Evolutionary conservation across 2,113 vertebrate genomes (phyloP).

Genomic region (Cariama cristata): DNA sequence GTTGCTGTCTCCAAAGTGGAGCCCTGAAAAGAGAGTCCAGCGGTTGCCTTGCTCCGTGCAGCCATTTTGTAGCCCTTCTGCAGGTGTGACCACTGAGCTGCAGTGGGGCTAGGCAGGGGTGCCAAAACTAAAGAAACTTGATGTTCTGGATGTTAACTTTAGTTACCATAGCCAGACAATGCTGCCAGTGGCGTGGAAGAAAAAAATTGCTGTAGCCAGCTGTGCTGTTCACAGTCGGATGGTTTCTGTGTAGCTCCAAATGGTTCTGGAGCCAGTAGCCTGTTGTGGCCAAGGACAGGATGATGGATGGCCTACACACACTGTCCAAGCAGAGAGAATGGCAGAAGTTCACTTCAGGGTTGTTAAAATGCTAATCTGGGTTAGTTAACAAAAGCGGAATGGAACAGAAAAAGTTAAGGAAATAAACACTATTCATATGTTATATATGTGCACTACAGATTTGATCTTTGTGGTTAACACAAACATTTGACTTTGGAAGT

Average conservation of each 20-base stretch:
- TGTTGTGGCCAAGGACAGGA: conserved; percentile 85
- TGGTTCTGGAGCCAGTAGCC: conserved; percentile 80
- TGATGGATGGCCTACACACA: conserved; percentile 84
- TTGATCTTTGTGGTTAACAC: conserved; percentile 27
- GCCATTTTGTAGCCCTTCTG: not conserved
- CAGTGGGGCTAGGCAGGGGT: conserved; percentile 44
- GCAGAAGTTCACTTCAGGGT: conserved; percentile 84
- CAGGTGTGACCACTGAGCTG: conserved; percentile 74
- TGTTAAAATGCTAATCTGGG: conserved; percentile 88
- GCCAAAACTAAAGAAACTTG: conserved; percentile 78
- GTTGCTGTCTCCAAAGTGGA: not conserved
- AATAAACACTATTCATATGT: conserved; percentile 53
- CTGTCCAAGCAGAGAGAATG: conserved; percentile 78
- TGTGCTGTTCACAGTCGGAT: conserved; percentile 85
- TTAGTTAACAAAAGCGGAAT: conserved; percentile 78
- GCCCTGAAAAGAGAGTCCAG: not conserved
- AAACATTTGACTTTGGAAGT: conserved; percentile 45
- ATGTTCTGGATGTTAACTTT: conserved; percentile 82
- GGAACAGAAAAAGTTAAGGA: conserved; percentile 71
- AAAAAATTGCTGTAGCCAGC: conserved; percentile 85
- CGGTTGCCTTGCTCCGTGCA: not conserved
- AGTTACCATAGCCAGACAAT: conserved; percentile 86
- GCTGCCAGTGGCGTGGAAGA: conserved; percentile 81
- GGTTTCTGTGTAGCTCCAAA: conserved; percentile 79
- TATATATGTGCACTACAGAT: conserved; percentile 31